Percentiles rank a stretch among this genome's conserved stretches.
Conservation (phyloP, 1,140 invertebrate genomes). For the Nasonia giraulti region DNA sequence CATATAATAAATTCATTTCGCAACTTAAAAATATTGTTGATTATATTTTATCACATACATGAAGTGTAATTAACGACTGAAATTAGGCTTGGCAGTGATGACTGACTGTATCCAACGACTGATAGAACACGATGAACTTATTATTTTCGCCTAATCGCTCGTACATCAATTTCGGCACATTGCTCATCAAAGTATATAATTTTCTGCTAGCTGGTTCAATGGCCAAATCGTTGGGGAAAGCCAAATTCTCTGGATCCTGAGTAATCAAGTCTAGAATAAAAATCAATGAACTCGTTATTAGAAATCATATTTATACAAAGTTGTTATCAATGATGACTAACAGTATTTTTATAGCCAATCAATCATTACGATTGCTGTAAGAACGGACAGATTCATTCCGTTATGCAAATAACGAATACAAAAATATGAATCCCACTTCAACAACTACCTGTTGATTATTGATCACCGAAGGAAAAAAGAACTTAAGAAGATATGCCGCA, state of each 20-base stretch:
- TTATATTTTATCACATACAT: conserved; percentile 21
- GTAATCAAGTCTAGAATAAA: conserved; percentile 63
- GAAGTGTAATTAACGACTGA: not conserved
- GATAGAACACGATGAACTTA: conserved; percentile 24
- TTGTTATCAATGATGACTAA: not conserved
- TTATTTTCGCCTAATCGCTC: conserved; percentile 70
- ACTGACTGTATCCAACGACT: conserved; percentile 19
- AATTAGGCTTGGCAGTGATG: conserved; percentile 39
- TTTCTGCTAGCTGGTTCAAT: conserved; percentile 65
- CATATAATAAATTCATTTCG: no score
- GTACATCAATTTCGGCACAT: conserved; percentile 79
- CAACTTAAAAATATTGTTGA: not conserved
- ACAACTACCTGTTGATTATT: not conserved
- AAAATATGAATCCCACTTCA: not conserved
- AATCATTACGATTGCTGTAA: not conserved
- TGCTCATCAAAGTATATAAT: conserved; percentile 82
- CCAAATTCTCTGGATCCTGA: conserved; percentile 65
- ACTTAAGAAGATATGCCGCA: not conserved
- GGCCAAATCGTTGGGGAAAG: conserved; percentile 71
- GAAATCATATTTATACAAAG: not conserved
- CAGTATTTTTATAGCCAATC: not conserved
- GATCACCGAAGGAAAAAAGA: not conserved
- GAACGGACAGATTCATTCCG: not conserved
- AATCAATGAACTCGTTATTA: not conserved
- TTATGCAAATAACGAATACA: not conserved